Evolutionary conservation across 2,888 invertebrate genomes (phyloP).

Genomic region (Lasioglossum pauxillum): DNA sequence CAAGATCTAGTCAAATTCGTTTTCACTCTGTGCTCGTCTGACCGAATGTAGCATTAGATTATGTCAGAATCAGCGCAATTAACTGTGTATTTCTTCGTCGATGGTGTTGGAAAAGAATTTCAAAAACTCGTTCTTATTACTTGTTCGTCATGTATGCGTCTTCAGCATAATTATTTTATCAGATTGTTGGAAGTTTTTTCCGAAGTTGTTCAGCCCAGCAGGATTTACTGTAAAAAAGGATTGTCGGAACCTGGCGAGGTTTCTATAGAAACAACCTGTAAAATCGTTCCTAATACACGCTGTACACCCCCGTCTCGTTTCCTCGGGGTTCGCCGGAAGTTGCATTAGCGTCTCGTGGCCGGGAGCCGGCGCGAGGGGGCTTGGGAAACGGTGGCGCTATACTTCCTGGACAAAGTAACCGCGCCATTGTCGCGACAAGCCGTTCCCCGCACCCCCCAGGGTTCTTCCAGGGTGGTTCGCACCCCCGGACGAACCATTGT

Average conservation of each 20-base stretch:
- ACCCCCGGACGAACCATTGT: constrained; percentile 62
- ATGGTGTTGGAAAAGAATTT: background rate
- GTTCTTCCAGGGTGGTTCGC: constrained; percentile 25
- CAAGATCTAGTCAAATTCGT: background rate
- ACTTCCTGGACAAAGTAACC: constrained; percentile 78
- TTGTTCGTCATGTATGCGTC: too few species aligned
- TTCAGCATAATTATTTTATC: too few species aligned
- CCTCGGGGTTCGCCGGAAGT: constrained; percentile 69
- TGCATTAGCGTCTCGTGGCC: constrained; percentile 73
- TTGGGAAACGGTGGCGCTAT: constrained; percentile 60
- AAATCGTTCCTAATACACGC: constrained; percentile 58
- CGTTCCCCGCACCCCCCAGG: constrained; percentile 55
- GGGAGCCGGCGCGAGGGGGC: constrained; percentile 56
- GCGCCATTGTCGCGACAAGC: constrained; percentile 75
- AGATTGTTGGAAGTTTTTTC: background rate
- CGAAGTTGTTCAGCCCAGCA: background rate
- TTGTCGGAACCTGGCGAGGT: background rate
- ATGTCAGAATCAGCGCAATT: too few species aligned
- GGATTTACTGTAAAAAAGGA: constrained; percentile 2
- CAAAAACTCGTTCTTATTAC: too few species aligned
- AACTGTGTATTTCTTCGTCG: background rate
- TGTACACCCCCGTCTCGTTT: constrained; percentile 56
- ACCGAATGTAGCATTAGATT: too few species aligned
- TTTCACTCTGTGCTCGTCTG: background rate
- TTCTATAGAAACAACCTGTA: constrained; percentile 47